Conservation (phyloP, 2,888 invertebrate genomes). For the Eugnorisma glareosa region DNA sequence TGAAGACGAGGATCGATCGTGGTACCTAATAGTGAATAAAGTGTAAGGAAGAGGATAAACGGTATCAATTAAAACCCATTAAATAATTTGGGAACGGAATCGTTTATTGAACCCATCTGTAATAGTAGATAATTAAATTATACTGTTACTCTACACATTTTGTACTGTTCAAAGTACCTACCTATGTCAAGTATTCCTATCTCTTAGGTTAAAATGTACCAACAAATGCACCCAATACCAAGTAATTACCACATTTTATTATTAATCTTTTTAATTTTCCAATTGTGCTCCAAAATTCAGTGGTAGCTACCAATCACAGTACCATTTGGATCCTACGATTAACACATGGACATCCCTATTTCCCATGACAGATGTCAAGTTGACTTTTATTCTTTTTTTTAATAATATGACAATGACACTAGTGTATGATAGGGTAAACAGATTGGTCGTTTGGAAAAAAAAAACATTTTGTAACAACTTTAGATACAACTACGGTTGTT, state of each 20-base stretch:
- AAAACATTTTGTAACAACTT: constrained; percentile 54
- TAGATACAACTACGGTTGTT: constrained; percentile 47
- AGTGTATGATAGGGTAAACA: constrained; percentile 67
- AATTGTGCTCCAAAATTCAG: constrained; percentile 79
- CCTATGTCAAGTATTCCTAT: constrained; percentile 85
- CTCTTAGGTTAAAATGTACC: constrained; percentile 84
- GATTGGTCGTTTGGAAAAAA: constrained; percentile 66
- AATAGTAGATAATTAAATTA: constrained; percentile 89
- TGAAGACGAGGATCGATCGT: neutral
- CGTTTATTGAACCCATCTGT: constrained; percentile 90
- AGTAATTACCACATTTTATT: constrained; percentile 71
- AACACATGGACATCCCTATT: constrained; percentile 72
- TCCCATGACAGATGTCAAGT: constrained; percentile 47
- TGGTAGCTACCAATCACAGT: constrained; percentile 88
- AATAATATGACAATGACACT: constrained; percentile 64
- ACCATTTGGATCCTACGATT: constrained; percentile 83
- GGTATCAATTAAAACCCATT: constrained; percentile 77
- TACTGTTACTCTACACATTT: constrained; percentile 88
- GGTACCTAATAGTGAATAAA: neutral
- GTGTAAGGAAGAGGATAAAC: neutral
- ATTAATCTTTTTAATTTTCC: constrained; percentile 69
- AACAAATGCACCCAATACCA: constrained; percentile 84
- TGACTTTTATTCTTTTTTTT: constrained; percentile 38
- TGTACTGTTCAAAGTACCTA: constrained; percentile 90
- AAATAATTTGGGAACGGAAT: constrained; percentile 88